phyloP scores from a whole-genome alignment of 2,888 invertebrate species.

The Scelioninae gen. 1 region DNA sequence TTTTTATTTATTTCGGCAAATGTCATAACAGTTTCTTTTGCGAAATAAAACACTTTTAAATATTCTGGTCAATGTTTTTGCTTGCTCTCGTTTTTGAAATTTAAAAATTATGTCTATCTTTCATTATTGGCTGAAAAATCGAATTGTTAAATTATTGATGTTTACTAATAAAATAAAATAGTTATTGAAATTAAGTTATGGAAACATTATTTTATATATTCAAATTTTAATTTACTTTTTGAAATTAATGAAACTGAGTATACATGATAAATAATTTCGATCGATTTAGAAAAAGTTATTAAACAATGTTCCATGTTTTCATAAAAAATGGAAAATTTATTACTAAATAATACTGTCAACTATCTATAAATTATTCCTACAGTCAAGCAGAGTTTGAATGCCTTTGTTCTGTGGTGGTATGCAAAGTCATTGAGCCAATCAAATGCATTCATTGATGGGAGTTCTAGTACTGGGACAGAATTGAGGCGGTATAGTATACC shows the following conservation, averaged over 20 bases:
- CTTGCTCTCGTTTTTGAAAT: background rate
- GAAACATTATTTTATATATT: no score
- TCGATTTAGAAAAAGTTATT: background rate
- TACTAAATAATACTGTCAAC: slow-evolving; percentile 12
- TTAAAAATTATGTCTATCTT: background rate
- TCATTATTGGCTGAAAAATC: no score
- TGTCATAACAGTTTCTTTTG: slow-evolving; percentile 16
- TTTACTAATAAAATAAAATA: no score
- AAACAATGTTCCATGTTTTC: background rate
- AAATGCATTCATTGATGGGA: slow-evolving; percentile 47
- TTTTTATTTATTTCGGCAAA: slow-evolving; percentile 10
- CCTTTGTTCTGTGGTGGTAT: slow-evolving; percentile 23
- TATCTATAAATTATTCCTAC: slow-evolving; percentile 27
- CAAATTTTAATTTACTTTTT: no score
- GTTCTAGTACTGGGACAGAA: slow-evolving; percentile 21
- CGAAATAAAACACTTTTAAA: background rate
- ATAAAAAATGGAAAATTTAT: slow-evolving; percentile 15
- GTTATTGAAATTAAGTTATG: no score
- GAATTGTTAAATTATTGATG: no score
- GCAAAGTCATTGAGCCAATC: slow-evolving; percentile 46
- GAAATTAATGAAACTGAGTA: no score
- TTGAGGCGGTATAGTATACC: slow-evolving; percentile 13
- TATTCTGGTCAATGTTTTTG: slow-evolving; percentile 3
- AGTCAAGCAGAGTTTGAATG: slow-evolving; percentile 17
- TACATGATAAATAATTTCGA: no score